A percentile compares a stretch with the other conserved stretches of the same genome.
These are phyloP conservation scores for Agapostemon virescens DNA, from an alignment of 2,888 invertebrate species.

Conservation along the genomic window DNA sequence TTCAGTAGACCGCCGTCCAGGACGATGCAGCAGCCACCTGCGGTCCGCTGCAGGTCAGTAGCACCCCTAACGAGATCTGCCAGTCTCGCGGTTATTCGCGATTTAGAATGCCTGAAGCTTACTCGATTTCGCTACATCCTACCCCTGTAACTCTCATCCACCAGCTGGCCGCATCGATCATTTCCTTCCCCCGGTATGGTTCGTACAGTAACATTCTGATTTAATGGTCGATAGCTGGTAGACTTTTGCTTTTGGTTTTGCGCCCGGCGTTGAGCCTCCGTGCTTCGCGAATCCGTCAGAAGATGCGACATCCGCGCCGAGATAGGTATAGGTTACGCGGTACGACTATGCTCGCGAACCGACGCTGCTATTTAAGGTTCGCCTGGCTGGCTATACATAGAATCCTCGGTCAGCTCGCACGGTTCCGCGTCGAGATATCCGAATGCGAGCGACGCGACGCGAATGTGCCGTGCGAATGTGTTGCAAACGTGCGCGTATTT, in stretches of 20 bases:
- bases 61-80: not conserved
- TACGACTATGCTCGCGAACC: conserved; percentile 53
- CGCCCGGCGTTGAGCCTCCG: not conserved
- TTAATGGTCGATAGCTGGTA: too few species aligned
- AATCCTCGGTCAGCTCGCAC: conserved; percentile 73
- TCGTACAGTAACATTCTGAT: not conserved
- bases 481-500: not conserved
- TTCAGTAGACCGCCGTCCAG: conserved; percentile 86
- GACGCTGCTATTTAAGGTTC: conserved; percentile 78
- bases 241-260: not conserved
- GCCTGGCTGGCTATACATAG: conserved; percentile 79
- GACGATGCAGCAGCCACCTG: conserved; percentile 80
- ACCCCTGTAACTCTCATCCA: not conserved
- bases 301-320: not conserved
- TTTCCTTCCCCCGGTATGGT: not conserved
- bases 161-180: not conserved
- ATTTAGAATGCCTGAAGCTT: too few species aligned
- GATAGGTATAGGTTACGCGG: conserved; percentile 53
- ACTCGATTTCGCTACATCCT: not conserved
- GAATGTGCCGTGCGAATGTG: not conserved
- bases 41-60: conserved; percentile 73
- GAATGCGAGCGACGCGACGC: conserved; percentile 3
- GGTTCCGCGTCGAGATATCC: conserved; percentile 59
- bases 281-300: not conserved
- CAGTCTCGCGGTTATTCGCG: too few species aligned